These are phyloP conservation scores for Tetranychus cinnabarinus DNA, from an alignment of 1,140 invertebrate genomes.

Conservation along the genomic window DNA sequence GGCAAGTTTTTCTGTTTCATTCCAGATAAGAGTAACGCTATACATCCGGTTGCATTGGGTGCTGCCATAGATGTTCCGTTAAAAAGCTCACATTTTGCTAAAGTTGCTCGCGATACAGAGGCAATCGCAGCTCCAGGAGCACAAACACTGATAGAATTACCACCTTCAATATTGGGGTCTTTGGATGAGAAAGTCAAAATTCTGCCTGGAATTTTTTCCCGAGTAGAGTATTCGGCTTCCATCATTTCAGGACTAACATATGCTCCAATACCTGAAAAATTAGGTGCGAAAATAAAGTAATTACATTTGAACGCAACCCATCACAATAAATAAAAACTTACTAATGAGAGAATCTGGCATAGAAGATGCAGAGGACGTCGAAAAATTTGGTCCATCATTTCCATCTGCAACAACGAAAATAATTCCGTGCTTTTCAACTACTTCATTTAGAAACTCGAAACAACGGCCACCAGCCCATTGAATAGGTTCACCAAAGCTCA, in stretches of 20 bases:
- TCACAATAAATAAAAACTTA: constrained; percentile 22
- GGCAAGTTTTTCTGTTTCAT: constrained; percentile 37
- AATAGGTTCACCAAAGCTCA: constrained; percentile 88
- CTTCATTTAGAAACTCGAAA: constrained; percentile 59
- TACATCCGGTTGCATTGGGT: constrained; percentile 71
- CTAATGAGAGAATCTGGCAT: constrained; percentile 31
- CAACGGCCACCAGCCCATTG: constrained; percentile 71
- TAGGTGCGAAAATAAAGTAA: too few relatives aligned
- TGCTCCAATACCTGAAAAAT: constrained; percentile 72
- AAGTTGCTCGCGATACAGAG: constrained; percentile 71
- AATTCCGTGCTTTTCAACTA: constrained; percentile 74
- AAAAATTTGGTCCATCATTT: constrained; percentile 78
- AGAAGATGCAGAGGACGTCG: constrained; percentile 76
- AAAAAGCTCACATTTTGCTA: constrained; percentile 68
- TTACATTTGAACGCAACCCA: too few relatives aligned
- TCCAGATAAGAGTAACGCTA: constrained; percentile 58
- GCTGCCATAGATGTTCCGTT: constrained; percentile 89
- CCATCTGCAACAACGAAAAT: constrained; percentile 77
- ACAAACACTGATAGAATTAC: constrained; percentile 60
- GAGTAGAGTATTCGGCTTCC: constrained; percentile 72
- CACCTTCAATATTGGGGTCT: constrained; percentile 56
- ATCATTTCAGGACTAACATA: constrained; percentile 96
- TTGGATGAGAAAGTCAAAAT: constrained; percentile 87
- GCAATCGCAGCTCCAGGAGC: constrained; percentile 91
- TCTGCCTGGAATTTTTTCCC: constrained; percentile 52